These are phyloP conservation scores for Dasyprocta punctata DNA, from an alignment of 2,113 vertebrate genomes.

Conservation along the genomic window DNA sequence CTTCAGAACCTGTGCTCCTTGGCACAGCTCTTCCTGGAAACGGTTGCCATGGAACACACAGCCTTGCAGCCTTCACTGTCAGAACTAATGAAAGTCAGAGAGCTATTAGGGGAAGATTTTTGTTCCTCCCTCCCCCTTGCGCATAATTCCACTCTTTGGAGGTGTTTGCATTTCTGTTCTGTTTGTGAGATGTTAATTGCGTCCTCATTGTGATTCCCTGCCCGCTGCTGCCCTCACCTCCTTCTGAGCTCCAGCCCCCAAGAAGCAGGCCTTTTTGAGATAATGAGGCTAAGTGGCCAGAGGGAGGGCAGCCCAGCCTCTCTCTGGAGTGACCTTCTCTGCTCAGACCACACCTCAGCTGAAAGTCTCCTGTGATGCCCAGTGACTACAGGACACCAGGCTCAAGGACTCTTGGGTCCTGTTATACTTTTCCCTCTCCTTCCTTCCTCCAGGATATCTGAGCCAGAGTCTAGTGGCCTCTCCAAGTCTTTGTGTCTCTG, in stretches of 20 bases:
- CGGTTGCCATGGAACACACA: constrained; percentile 81
- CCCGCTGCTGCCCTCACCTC: constrained; percentile 40
- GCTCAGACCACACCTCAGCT: neutral
- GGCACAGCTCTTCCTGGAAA: constrained; percentile 81
- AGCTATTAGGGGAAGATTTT: constrained; percentile 57
- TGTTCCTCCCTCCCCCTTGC: neutral
- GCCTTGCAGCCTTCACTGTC: constrained; percentile 64
- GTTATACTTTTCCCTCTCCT: neutral
- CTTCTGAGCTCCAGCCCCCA: neutral
- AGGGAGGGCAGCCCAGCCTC: neutral
- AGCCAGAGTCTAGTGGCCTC: no score
- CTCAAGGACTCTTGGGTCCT: neutral
- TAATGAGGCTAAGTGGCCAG: constrained; percentile 64
- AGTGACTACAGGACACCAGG: neutral
- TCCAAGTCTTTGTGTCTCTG: neutral
- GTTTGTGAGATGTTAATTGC: constrained; percentile 79
- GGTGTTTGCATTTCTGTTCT: constrained; percentile 71
- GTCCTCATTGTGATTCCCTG: constrained; percentile 72
- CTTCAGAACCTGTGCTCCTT: constrained; percentile 69
- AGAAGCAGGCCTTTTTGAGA: constrained; percentile 59
- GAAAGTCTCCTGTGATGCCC: neutral
- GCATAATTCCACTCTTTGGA: constrained; percentile 26
- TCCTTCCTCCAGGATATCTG: neutral
- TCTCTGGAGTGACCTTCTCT: constrained; percentile 38
- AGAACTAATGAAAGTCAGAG: constrained; percentile 65